These are phyloP conservation scores for Philantomba maxwellii DNA, from an alignment of 2,113 vertebrate species.

Conservation along the genomic window DNA sequence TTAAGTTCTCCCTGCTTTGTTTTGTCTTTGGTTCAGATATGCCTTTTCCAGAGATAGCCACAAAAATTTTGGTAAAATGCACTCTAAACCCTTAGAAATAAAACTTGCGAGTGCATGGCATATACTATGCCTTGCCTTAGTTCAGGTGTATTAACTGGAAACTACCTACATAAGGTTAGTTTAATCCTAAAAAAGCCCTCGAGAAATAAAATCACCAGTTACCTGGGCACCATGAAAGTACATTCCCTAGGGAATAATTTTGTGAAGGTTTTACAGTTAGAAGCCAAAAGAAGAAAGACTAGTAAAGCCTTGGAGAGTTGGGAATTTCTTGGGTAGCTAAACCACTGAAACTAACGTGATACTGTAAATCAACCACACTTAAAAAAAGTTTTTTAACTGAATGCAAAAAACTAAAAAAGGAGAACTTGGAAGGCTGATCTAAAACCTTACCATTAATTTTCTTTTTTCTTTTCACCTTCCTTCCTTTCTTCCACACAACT, in stretches of 20 bases:
- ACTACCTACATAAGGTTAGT: background rate
- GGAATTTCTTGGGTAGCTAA: background rate
- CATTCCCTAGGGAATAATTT: background rate
- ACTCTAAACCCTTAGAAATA: background rate
- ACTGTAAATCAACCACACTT: background rate
- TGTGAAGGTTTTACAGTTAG: background rate
- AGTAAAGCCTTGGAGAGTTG: background rate
- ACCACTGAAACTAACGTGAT: background rate
- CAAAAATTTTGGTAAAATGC: background rate
- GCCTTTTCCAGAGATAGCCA: slow-evolving; percentile 23
- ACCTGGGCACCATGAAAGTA: background rate
- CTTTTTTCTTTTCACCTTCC: background rate
- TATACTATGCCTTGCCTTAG: background rate
- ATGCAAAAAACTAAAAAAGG: background rate
- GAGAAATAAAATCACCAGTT: background rate
- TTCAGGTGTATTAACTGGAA: background rate
- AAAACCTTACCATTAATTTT: background rate
- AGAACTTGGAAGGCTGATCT: background rate
- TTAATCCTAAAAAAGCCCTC: background rate
- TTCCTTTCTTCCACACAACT: background rate
- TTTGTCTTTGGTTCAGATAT: slow-evolving; percentile 20
- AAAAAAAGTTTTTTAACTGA: background rate
- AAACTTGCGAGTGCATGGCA: background rate
- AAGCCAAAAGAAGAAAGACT: background rate
- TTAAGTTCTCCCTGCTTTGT: slow-evolving; percentile 38